Evolutionary conservation across 2,797 vertebrate genomes (phyloP).

Genomic region (Threskiornis aethiopicus): DNA sequence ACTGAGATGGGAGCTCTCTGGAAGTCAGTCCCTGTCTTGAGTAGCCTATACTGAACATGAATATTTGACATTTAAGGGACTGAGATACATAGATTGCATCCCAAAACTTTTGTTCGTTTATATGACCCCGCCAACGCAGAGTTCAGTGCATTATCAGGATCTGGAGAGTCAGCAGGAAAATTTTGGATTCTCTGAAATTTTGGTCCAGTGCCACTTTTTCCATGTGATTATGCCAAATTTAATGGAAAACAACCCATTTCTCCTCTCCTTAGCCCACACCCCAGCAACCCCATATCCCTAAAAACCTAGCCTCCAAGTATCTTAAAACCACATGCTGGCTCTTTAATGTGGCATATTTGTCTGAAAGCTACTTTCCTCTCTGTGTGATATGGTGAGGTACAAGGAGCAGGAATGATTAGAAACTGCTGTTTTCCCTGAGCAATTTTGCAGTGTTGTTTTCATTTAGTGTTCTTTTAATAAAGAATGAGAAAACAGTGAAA

Average conservation of each 20-base stretch:
- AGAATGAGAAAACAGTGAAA: slow-evolving; percentile 1
- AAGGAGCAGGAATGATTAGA: not conserved
- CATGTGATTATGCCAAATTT: not conserved
- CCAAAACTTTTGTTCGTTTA: not conserved
- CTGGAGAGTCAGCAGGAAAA: not conserved
- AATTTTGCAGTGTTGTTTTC: not conserved
- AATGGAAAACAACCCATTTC: not conserved
- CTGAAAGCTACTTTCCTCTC: slow-evolving; percentile 11
- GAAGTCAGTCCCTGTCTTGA: not conserved
- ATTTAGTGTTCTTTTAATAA: slow-evolving; percentile 16
- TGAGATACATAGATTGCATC: not conserved
- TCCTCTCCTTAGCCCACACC: not conserved
- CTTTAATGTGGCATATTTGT: not conserved
- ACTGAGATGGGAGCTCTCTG: not conserved
- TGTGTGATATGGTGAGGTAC: not conserved
- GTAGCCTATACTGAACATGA: not conserved
- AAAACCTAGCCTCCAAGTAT: not conserved
- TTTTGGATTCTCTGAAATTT: not conserved
- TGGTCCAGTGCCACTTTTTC: not conserved
- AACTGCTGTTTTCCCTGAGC: not conserved
- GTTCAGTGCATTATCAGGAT: not conserved
- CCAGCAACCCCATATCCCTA: not conserved
- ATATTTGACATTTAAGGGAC: not conserved
- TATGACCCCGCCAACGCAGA: not conserved
- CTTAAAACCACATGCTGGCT: not conserved